A percentile compares a stretch with the other conserved stretches of the same genome.
These are phyloP conservation scores for Ispidina picta DNA, from an alignment of 2,797 vertebrate genomes.

Conservation along the genomic window DNA sequence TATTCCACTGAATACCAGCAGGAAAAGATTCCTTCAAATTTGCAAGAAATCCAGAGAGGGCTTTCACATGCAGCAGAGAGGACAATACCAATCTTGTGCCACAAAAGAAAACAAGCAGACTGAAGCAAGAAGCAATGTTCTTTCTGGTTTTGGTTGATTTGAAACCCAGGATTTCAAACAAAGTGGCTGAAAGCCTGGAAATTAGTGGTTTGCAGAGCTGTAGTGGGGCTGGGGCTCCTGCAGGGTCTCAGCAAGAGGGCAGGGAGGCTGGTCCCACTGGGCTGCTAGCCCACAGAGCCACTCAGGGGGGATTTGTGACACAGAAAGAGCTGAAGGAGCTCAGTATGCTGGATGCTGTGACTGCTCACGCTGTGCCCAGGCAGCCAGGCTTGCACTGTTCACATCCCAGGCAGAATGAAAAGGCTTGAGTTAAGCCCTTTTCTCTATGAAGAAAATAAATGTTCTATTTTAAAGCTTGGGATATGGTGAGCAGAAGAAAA, in stretches of 20 bases:
- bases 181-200: background rate
- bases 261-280: rapidly evolving
- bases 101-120: background rate
- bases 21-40: background rate
- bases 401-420: background rate
- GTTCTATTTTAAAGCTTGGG: background rate
- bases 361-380: rapidly evolving
- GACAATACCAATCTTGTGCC: background rate
- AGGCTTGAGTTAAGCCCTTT: background rate
- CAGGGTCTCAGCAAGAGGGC: rapidly evolving
- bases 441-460: background rate
- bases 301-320: background rate
- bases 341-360: background rate
- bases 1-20: background rate
- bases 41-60: background rate
- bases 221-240: background rate
- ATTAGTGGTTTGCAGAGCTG: background rate
- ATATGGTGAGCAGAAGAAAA: background rate
- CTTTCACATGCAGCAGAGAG: background rate
- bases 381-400: background rate
- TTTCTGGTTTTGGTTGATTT: background rate
- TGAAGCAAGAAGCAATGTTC: background rate
- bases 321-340: background rate
- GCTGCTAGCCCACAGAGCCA: background rate
- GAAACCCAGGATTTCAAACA: background rate